Evolutionary conservation across 2,797 vertebrate species (phyloP).

Genomic region (Gymnothorax javanicus): DNA sequence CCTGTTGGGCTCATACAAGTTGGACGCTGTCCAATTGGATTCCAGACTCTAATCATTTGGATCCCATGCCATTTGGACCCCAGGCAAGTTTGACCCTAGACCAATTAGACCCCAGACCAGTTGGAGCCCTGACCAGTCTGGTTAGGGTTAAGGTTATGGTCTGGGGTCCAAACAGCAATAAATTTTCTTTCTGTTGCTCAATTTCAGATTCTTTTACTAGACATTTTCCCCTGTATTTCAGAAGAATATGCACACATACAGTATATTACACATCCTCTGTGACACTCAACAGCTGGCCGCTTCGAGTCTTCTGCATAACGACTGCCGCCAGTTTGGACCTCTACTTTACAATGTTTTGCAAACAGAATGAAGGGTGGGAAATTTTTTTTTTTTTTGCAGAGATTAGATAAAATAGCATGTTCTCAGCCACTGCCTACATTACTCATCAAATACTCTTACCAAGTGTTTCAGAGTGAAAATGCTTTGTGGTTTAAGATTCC

Average conservation of each 20-base stretch:
- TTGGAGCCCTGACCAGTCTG: too few species aligned
- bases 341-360: not conserved
- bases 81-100: too few species aligned
- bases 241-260: not conserved
- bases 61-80: too few species aligned
- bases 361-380: not conserved
- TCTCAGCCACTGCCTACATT: not conserved
- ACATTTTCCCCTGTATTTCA: not conserved
- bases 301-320: not conserved
- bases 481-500: not conserved
- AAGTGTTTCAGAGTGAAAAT: not conserved
- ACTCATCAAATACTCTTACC: not conserved
- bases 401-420: not conserved
- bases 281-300: not conserved
- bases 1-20: too few species aligned
- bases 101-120: too few species aligned
- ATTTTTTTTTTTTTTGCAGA: not conserved
- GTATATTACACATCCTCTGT: constrained; percentile 8
- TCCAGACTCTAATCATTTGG: too few species aligned
- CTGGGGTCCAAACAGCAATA: too few species aligned
- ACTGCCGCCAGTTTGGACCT: not conserved
- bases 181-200: not conserved
- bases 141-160: too few species aligned
- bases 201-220: not conserved
- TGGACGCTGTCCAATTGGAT: too few species aligned